Conservation (phyloP, 2,888 invertebrate genomes). For the Sussaba pulchella region DNA sequence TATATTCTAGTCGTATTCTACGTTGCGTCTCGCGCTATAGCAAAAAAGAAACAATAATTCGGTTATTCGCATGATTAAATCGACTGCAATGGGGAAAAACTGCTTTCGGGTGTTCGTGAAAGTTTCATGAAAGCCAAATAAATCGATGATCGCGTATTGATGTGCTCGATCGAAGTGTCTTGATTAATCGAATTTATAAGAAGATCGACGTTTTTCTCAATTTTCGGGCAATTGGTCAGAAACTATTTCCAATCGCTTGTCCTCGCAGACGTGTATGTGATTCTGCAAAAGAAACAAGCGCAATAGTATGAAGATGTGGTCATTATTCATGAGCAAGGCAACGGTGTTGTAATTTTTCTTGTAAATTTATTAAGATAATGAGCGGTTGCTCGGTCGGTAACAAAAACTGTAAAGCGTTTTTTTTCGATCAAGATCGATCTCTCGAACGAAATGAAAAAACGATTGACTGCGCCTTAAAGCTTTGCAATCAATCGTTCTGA, state of each 20-base stretch:
- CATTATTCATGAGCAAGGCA: background rate
- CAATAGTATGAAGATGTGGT: too few relatives aligned
- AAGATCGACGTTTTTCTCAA: background rate
- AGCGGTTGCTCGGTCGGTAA: too few relatives aligned
- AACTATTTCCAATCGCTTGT: background rate
- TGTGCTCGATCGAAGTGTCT: background rate
- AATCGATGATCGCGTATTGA: background rate
- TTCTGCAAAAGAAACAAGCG: constrained; percentile 53
- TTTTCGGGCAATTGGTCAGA: background rate
- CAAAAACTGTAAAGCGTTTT: too few relatives aligned
- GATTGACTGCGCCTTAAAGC: too few relatives aligned
- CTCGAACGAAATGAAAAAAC: too few relatives aligned
- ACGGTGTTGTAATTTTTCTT: background rate
- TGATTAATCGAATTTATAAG: background rate
- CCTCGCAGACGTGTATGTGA: constrained; percentile 45
- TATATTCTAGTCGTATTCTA: background rate
- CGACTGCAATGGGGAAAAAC: background rate
- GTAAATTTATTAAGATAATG: background rate
- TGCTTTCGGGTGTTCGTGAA: background rate
- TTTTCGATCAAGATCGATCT: too few relatives aligned
- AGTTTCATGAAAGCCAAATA: background rate
- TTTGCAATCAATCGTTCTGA: too few relatives aligned
- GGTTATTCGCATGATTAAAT: background rate
- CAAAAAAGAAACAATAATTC: background rate
- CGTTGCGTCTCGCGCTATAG: background rate